phyloP scores from a whole-genome alignment of 2,888 invertebrate genomes.

The Brenthis hecate region DNA sequence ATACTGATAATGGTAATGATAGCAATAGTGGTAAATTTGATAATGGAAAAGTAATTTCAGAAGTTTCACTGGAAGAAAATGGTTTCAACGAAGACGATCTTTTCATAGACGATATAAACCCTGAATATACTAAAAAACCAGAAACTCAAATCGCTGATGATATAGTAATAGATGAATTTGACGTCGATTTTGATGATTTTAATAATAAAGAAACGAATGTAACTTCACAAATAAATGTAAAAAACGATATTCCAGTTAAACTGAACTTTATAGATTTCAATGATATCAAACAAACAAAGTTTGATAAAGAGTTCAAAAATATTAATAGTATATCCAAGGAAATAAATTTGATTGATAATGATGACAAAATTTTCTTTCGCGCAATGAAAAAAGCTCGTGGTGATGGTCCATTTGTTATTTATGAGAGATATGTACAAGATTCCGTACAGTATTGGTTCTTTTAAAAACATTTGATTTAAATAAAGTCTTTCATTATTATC shows the following conservation, averaged over 20 bases:
- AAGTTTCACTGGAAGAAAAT: not conserved
- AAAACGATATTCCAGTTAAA: not conserved
- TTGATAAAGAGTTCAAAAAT: not conserved
- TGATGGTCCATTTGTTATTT: not conserved
- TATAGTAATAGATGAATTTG: not conserved
- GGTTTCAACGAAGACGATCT: not conserved
- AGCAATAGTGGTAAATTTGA: not conserved
- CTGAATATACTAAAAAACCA: not conserved
- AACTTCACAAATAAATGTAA: not conserved
- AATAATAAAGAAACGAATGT: not conserved
- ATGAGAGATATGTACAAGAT: conserved; percentile 3
- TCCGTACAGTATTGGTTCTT: conserved; percentile 20
- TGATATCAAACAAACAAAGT: not conserved
- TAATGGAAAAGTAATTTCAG: not conserved
- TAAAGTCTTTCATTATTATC: not conserved
- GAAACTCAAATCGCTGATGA: not conserved
- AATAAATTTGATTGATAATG: conserved; percentile 7
- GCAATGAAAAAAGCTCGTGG: conserved; percentile 5
- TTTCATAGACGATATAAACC: not conserved
- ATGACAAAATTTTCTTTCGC: conserved; percentile 13
- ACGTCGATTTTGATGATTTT: not conserved
- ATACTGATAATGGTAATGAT: not conserved
- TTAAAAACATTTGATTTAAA: not conserved
- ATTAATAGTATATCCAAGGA: not conserved
- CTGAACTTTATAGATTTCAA: conserved; percentile 4